These are phyloP conservation scores for Drosophila subquinaria DNA, from an alignment of 2,888 invertebrate species.

Conservation along the genomic window DNA sequence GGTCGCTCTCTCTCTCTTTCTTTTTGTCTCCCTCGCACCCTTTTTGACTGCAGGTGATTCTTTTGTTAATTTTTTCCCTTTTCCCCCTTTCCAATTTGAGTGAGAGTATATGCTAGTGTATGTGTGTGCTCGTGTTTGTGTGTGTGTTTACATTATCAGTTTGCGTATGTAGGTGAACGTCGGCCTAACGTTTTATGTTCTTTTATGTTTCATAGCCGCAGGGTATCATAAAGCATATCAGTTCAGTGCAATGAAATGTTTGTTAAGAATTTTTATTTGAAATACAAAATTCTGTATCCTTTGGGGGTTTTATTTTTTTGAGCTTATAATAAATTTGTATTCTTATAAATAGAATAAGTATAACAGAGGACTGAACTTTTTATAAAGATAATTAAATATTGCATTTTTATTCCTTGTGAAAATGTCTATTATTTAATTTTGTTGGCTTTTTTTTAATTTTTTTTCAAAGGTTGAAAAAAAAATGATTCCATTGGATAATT, in stretches of 20 bases:
- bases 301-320: neutral
- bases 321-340: neutral
- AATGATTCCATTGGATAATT: neutral
- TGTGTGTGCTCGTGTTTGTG: conserved; percentile 1
- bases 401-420: too few species aligned
- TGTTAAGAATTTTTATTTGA: too few species aligned
- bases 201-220: conserved; percentile 23
- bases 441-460: too few species aligned
- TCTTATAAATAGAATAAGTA: too few species aligned
- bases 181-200: conserved; percentile 45
- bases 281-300: neutral
- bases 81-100: conserved; percentile 15
- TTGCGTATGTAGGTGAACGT: conserved; percentile 62
- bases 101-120: conserved; percentile 3
- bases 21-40: neutral
- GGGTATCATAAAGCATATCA: conserved; percentile 26
- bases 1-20: conserved; percentile 12
- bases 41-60: conserved; percentile 47
- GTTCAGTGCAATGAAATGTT: neutral
- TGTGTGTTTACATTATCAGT: conserved; percentile 41
- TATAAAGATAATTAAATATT: too few species aligned
- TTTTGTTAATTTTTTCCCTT: conserved; percentile 31
- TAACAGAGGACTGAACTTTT: too few species aligned
- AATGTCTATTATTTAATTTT: too few species aligned
- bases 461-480: too few species aligned